Evolutionary conservation across 2,113 vertebrate species (phyloP), one percentile per base, ranked within the genome.

Genomic region (Desmodus rotundus): DNA sequence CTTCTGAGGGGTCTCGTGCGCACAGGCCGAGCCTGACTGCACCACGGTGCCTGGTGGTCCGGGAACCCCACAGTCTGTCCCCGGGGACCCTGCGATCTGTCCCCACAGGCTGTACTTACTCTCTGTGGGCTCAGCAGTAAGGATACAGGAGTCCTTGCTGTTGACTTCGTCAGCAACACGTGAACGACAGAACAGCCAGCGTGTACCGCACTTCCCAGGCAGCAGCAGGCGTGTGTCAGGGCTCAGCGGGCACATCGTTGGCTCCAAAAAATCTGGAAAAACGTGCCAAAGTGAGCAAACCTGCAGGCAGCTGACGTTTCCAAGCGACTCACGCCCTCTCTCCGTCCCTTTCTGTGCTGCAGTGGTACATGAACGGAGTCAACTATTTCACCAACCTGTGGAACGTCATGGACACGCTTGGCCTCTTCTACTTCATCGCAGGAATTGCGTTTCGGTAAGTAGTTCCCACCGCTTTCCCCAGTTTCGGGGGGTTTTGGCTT

Each of bases 351-450:
- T 89, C 95, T 98, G 98, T 50, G 98, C 47, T 98, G 88, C 96
- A 99, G 97, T 99, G 99, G 98, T 98, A 97, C 68, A 98, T 98
- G 97, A 99, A 99, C 2, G 98, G 99, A 47, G 98, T 97, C 95
- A 99, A 99, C 88, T 99, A 99, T 92, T 99, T 99, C 52, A 98
- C 97, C 1, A 99, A 99, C 77, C 87, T 98, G 56, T 99, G 99
- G 99, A 99, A 99, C 61, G 99, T 99, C 84, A 98, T 99, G 98
- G 99, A 99, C 88, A 99, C 99, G 0, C 97, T 99, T 16, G 99
- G 99, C 15, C 99, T 99, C 45, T 33, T 99, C 81, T 99, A 99
- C 87, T 99, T 99, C 98, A 98, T 99, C 70, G 89, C 98, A 0
- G 99, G 99, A 7, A 98, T 99, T 19, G 98, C 95, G 0, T 99